These are phyloP conservation scores for Pollachius pollachius DNA, from an alignment of 2,113 vertebrate genomes.

Conservation along the genomic window DNA sequence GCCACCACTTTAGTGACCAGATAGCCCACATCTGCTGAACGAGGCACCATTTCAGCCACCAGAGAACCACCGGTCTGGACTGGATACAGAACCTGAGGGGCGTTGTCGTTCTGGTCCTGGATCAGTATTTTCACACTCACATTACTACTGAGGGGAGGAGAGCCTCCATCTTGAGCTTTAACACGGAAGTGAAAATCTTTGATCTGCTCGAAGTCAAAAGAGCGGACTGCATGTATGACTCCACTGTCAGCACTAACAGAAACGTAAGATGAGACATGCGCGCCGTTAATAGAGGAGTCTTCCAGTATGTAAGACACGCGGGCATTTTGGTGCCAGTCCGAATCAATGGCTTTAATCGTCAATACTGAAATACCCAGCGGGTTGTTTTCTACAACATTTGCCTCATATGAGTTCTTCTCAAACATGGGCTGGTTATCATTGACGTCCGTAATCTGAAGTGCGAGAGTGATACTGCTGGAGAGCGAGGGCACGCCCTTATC, in stretches of 20 bases:
- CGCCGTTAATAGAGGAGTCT: slow-evolving; percentile 65
- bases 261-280: slow-evolving; percentile 72
- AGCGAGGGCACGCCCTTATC: slow-evolving; percentile 59
- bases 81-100: no score
- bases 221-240: slow-evolving; percentile 74
- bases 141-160: slow-evolving; percentile 8
- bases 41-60: no score
- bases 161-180: slow-evolving; percentile 37
- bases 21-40: no score
- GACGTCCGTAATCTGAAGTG: slow-evolving; percentile 65
- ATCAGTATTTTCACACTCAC: slow-evolving; percentile 50
- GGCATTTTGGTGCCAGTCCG: slow-evolving; percentile 76
- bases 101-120: slow-evolving; percentile 42
- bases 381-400: slow-evolving; percentile 62
- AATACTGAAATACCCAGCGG: slow-evolving; percentile 66
- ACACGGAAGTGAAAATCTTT: slow-evolving; percentile 70
- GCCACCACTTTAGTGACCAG: no score
- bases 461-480: slow-evolving; percentile 56
- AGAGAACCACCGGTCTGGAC: no score
- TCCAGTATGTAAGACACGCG: slow-evolving; percentile 78
- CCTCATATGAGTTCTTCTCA: slow-evolving; percentile 49
- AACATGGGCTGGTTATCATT: slow-evolving; percentile 55
- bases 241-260: slow-evolving; percentile 81
- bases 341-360: slow-evolving; percentile 60
- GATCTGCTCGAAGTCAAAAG: slow-evolving; percentile 79